Evolutionary conservation across 2,888 invertebrate species (phyloP).

Genomic region (Eudasyphora cyanicolor): DNA sequence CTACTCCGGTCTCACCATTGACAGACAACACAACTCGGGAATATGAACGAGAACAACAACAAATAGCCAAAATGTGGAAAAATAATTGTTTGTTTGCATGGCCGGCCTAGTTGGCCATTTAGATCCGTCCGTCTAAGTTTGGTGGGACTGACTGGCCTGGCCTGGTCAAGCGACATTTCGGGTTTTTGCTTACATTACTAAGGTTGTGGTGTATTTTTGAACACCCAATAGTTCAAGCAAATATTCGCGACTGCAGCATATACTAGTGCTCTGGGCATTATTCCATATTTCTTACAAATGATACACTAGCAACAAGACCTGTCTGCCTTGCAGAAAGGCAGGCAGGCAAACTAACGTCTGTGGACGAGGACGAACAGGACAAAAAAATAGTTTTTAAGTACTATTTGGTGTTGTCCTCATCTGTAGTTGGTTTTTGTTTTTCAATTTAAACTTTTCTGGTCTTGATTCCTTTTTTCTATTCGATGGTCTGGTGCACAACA

Average conservation of each 20-base stretch:
- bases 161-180: slow-evolving; percentile 57
- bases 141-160: background rate
- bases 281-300: slow-evolving; percentile 41
- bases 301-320: slow-evolving; percentile 48
- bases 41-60: background rate
- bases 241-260: background rate
- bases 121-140: background rate
- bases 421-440: background rate
- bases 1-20: too few species aligned
- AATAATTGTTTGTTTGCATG: slow-evolving; percentile 51
- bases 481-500: too few species aligned
- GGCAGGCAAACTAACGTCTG: background rate
- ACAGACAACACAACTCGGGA: background rate
- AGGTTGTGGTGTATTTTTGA: background rate
- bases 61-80: background rate
- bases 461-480: too few species aligned
- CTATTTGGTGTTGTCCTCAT: slow-evolving; percentile 7
- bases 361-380: background rate
- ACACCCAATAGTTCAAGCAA: slow-evolving; percentile 46
- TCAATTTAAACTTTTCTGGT: background rate
- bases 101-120: slow-evolving; percentile 20
- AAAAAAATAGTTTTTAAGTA: slow-evolving; percentile 32
- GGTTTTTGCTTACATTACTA: background rate
- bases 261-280: background rate
- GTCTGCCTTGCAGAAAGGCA: slow-evolving; percentile 45